Evolutionary conservation across 2,888 invertebrate genomes (phyloP).

Genomic region (Polyommatus icarus): DNA sequence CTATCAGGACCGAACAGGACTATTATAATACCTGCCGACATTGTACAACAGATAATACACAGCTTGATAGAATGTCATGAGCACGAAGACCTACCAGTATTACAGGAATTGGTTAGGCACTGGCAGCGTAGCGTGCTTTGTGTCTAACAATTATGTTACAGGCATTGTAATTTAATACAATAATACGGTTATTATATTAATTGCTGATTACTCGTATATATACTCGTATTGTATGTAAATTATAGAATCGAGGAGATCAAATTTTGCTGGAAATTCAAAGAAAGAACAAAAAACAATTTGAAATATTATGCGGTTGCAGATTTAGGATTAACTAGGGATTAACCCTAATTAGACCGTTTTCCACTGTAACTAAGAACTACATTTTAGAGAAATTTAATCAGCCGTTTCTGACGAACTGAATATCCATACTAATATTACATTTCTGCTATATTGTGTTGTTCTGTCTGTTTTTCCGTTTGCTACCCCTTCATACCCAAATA

Average conservation of each 20-base stretch:
- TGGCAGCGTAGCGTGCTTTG: not conserved
- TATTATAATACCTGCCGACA: not conserved
- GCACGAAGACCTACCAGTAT: slow-evolving; percentile 15
- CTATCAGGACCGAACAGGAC: not conserved
- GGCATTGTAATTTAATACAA: slow-evolving; percentile 5
- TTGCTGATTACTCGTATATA: not conserved
- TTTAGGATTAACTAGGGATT: too few relatives aligned
- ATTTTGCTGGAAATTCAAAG: not conserved
- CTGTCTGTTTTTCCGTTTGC: too few relatives aligned
- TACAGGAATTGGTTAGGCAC: not conserved
- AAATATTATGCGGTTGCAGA: not conserved
- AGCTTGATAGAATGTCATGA: slow-evolving; percentile 7
- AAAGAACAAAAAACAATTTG: not conserved
- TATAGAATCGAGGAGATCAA: not conserved
- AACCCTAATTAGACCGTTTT: too few relatives aligned
- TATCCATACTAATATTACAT: too few relatives aligned
- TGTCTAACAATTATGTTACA: slow-evolving; percentile 10
- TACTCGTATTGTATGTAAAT: not conserved
- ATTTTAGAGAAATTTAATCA: not conserved
- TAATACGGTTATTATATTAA: not conserved
- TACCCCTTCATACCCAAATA: too few relatives aligned
- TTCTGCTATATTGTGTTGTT: too few relatives aligned
- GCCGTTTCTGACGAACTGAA: too few relatives aligned
- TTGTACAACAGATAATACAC: slow-evolving; percentile 20
- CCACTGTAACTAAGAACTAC: not conserved